Evolutionary conservation across 2,888 invertebrate genomes (phyloP).

Genomic region (Scaptodrosophila latifasciaeformis): DNA sequence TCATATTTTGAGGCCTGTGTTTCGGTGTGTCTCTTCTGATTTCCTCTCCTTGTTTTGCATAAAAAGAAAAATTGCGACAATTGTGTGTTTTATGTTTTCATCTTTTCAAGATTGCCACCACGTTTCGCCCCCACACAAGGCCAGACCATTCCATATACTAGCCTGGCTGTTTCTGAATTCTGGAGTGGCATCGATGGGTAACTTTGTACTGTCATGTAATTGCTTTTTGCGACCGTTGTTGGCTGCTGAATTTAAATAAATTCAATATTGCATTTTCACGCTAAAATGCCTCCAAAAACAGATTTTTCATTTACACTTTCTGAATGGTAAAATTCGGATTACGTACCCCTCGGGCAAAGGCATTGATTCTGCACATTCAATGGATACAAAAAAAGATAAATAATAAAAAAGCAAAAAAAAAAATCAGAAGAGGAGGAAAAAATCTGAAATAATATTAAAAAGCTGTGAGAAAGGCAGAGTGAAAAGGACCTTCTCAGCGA

Average conservation of each 20-base stretch:
- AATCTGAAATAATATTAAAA: no score
- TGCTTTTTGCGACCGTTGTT: conserved; percentile 53
- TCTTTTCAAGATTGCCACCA: neutral
- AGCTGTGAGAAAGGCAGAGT: neutral
- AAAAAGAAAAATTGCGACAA: conserved; percentile 44
- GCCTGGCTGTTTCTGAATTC: neutral
- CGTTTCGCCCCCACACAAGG: neutral
- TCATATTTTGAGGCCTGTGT: no score
- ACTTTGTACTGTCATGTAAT: conserved; percentile 54
- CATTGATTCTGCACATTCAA: conserved; percentile 59
- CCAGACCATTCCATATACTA: conserved; percentile 16
- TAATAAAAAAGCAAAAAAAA: neutral
- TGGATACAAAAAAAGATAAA: neutral
- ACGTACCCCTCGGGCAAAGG: conserved; percentile 70
- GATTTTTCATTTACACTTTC: conserved; percentile 73
- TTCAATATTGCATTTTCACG: conserved; percentile 74
- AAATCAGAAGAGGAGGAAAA: neutral
- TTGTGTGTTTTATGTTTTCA: conserved; percentile 39
- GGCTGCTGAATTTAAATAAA: conserved; percentile 69
- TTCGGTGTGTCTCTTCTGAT: conserved; percentile 1
- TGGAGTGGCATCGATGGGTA: no score
- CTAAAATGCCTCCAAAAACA: conserved; percentile 74
- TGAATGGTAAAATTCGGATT: conserved; percentile 72
- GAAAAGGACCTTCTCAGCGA: neutral
- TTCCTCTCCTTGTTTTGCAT: conserved; percentile 33